Conservation (phyloP, 2,797 vertebrate species). For the Alfaro cultratus region DNA sequence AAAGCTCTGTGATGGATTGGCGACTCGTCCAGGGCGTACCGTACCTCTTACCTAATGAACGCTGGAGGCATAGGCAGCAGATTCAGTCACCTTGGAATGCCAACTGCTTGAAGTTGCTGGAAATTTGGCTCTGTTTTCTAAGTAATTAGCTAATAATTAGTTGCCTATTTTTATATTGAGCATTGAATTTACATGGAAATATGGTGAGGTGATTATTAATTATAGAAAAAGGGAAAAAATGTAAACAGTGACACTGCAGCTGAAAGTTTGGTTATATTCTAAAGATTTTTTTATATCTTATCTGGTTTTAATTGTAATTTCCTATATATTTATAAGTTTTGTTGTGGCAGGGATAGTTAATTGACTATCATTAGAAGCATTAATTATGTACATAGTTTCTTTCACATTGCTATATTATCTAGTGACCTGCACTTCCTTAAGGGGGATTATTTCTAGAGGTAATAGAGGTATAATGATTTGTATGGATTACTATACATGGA, state of each 20-base stretch:
- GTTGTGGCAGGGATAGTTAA: neutral
- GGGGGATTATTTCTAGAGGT: conserved; percentile 32
- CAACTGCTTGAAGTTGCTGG: neutral
- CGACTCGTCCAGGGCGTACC: neutral
- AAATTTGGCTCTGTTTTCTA: neutral
- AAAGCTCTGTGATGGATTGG: neutral
- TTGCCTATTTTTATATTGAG: neutral
- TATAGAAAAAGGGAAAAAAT: neutral
- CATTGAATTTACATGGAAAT: neutral
- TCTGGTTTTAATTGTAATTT: conserved; percentile 1
- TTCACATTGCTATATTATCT: conserved; percentile 19
- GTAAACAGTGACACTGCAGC: neutral
- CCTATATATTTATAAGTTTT: neutral
- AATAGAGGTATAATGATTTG: conserved; percentile 30
- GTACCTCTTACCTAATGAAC: neutral
- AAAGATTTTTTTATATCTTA: neutral
- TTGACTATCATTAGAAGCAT: neutral
- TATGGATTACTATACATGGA: conserved; percentile 36
- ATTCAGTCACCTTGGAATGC: neutral
- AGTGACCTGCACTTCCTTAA: conserved; percentile 24
- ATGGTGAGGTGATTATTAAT: neutral
- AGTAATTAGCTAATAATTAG: neutral
- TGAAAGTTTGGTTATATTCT: neutral
- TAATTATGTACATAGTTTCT: conserved; percentile 6
- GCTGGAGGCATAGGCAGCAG: neutral